Evolutionary conservation across 2,888 invertebrate genomes (phyloP).

Genomic region (Allacma fusca): DNA sequence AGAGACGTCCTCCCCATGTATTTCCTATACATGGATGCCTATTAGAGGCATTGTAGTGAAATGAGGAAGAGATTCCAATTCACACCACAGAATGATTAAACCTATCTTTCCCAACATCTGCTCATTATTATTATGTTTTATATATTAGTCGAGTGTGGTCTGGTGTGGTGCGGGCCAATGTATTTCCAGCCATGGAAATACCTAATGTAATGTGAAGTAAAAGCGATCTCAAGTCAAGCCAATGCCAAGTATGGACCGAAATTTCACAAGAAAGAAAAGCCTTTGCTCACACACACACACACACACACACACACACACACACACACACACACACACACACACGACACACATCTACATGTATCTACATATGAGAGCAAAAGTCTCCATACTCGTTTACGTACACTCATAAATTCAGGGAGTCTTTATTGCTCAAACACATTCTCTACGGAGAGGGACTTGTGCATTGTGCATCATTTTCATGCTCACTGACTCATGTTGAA

Average conservation of each 20-base stretch:
- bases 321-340: not conserved
- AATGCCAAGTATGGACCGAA: not conserved
- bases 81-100: slow-evolving; percentile 44
- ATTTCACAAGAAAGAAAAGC: not conserved
- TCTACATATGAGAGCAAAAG: too few species aligned
- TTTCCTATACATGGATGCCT: not conserved
- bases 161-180: slow-evolving; percentile 9
- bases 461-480: slow-evolving; percentile 41
- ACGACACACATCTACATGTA: too few species aligned
- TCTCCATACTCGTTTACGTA: not conserved
- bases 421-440: slow-evolving; percentile 1
- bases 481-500: slow-evolving; percentile 43
- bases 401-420: not conserved
- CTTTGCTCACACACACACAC: too few species aligned
- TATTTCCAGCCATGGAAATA: not conserved
- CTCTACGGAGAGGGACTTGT: not conserved
- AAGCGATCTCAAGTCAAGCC: not conserved
- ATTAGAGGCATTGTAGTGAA: slow-evolving; percentile 35
- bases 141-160: slow-evolving; percentile 29
- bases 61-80: slow-evolving; percentile 43
- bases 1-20: not conserved
- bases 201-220: slow-evolving; percentile 14
- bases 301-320: not conserved
- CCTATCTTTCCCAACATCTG: slow-evolving; percentile 43
- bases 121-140: slow-evolving; percentile 43